Base-by-base conservation (phyloP, 2,113 vertebrate genomes). In the Sprattus sprattus region DNA sequence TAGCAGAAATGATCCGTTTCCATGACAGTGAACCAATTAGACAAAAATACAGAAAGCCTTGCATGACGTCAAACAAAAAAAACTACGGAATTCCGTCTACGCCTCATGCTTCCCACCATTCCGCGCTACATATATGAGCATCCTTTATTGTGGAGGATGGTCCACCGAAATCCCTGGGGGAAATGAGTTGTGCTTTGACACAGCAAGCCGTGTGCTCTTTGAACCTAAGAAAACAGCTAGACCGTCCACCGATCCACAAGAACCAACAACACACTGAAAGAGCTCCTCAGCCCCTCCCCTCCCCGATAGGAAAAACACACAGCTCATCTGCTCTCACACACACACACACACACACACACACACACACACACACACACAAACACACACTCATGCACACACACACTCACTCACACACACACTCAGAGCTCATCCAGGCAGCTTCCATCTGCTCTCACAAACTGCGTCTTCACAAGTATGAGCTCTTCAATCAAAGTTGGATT, bases 401-500 rank as follows among this genome's bases (percentile, higher is more conserved):
- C 39, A 39, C 39, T 1, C 39, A 1, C 39, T 1, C 39, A 39
- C 39, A 39, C 39, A 39, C 39, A 39, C 39, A 10, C 25, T 39
- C 67, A 75, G 9, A 78, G 16, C 13, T 32, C 28, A 39, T 78
- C 71, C 39, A 28, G 67, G 9, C 28, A 75, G 25, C 11, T 15
- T 78, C 32, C 25, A 78, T 32, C 71, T 39, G 71, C 28, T 16
- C 13, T 78, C 71, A 44, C 10, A 15, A 2, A 44, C 11, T 0
- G 11, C 32, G 39, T 39, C 25, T 32, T 11, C 10, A 4, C 71
- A 15, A 32, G 11, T 11, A 32, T 13, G 28, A 78, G 71, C 3
- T 13, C 3, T 82, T 86, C 28, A 86, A 86, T 86, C 85, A 86
- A 81, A 82, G 81, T 20, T 82, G 85, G 85, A 86, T 86, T 83